These are phyloP conservation scores for Volucella zonaria DNA, from an alignment of 2,888 invertebrate species.

Conservation along the genomic window DNA sequence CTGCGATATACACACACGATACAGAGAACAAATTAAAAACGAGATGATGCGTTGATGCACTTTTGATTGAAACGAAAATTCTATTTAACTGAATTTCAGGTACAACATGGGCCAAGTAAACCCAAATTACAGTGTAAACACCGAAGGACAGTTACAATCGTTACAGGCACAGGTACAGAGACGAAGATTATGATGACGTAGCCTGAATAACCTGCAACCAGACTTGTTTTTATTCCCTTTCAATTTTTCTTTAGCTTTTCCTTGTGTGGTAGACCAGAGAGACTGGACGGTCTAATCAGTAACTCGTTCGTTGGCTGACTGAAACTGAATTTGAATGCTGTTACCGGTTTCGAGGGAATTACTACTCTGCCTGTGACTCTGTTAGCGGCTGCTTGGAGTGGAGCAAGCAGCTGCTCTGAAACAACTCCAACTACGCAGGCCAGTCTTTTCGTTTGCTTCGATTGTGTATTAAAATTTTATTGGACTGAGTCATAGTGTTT, in stretches of 20 bases:
- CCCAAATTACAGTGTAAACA: constrained; percentile 36
- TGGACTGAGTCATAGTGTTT: constrained; percentile 20
- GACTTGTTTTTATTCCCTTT: constrained; percentile 15
- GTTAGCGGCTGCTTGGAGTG: constrained; percentile 4
- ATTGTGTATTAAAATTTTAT: constrained; percentile 1
- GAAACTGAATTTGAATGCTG: constrained; percentile 70
- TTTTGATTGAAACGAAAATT: constrained; percentile 34
- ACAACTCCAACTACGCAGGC: constrained; percentile 58
- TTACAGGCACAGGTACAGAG: too few species aligned
- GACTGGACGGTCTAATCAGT: constrained; percentile 57
- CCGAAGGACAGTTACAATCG: constrained; percentile 4
- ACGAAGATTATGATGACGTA: constrained; percentile 32
- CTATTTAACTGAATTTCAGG: too few species aligned
- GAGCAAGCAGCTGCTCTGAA: constrained; percentile 53
- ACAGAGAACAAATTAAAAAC: background rate
- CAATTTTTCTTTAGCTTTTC: constrained; percentile 3
- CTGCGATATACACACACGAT: constrained; percentile 7
- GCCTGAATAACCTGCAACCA: constrained; percentile 25
- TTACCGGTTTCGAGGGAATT: constrained; percentile 64
- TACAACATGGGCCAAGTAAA: too few species aligned
- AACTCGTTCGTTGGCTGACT: constrained; percentile 69
- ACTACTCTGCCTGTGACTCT: background rate
- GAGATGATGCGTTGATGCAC: constrained; percentile 44
- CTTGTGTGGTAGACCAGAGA: constrained; percentile 27
- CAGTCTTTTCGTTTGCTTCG: constrained; percentile 1